Evolutionary conservation across 2,113 vertebrate species (phyloP).

Genomic region (Pollimyrus isidori): DNA sequence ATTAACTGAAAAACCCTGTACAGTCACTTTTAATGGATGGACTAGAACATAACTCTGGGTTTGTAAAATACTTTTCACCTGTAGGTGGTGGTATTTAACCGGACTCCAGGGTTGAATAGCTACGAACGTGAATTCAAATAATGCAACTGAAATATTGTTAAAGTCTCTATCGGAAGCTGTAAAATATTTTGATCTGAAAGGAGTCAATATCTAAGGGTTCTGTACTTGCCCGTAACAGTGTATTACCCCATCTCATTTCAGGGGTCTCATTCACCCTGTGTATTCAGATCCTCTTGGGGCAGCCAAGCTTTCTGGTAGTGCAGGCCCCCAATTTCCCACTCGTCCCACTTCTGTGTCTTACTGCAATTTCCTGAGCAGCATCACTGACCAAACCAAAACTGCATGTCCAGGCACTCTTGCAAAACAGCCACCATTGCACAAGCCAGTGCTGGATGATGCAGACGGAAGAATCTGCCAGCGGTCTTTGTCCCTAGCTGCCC

Average conservation of each 20-base stretch:
- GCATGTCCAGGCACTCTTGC: background rate
- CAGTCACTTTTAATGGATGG: background rate
- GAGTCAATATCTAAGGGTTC: background rate
- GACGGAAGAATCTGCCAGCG: background rate
- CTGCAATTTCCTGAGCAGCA: background rate
- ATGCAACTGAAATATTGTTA: background rate
- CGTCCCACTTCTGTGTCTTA: background rate
- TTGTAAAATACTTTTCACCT: background rate
- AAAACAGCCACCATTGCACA: background rate
- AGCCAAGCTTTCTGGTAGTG: background rate
- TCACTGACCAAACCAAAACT: background rate
- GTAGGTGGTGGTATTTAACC: conserved; percentile 6
- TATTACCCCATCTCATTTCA: background rate
- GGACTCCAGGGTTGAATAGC: background rate
- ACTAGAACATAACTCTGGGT: background rate
- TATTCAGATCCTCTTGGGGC: background rate
- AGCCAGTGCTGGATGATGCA: background rate
- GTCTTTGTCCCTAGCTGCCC: conserved; percentile 3
- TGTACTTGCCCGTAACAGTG: background rate
- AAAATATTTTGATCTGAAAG: background rate
- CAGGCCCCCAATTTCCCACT: background rate
- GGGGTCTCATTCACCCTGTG: background rate
- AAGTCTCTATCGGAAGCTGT: background rate
- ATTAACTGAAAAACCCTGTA: background rate
- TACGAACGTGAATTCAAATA: background rate